A percentile compares a stretch with the other conserved stretches of the same genome.
Conservation (phyloP, 1,140 invertebrate species). For the Agrypnia vestita region DNA sequence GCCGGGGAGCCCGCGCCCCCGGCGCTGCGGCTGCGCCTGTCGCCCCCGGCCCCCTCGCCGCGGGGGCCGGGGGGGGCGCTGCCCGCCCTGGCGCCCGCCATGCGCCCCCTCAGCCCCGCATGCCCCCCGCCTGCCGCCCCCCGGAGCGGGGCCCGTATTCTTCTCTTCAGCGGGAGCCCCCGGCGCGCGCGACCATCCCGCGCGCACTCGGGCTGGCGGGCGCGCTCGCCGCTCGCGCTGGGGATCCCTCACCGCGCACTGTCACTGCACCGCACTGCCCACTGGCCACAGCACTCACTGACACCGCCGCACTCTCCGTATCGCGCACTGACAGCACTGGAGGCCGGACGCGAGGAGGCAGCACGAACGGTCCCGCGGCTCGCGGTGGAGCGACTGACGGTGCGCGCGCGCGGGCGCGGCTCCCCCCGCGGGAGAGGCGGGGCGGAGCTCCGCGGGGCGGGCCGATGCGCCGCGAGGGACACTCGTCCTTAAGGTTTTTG, state of each 20-base stretch:
- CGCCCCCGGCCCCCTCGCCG: constrained; percentile 59
- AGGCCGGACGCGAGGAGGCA: constrained; percentile 10
- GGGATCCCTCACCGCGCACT: neutral
- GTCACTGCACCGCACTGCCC: constrained; percentile 15
- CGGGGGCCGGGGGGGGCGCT: constrained; percentile 58
- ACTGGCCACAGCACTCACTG: constrained; percentile 1
- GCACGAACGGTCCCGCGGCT: constrained; percentile 18
- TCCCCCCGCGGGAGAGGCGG: neutral
- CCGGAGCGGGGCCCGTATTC: constrained; percentile 50
- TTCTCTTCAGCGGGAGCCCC: constrained; percentile 62
- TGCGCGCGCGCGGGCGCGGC: constrained; percentile 29
- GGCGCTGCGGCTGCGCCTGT: constrained; percentile 46
- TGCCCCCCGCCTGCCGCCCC: constrained; percentile 61
- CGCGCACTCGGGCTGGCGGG: constrained; percentile 60
- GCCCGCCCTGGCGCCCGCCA: constrained; percentile 60
- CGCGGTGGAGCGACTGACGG: constrained; percentile 37
- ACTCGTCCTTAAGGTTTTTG: neutral
- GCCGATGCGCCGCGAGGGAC: neutral
- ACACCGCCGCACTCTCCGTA: neutral
- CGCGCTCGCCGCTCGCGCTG: neutral
- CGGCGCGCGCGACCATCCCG: constrained; percentile 59
- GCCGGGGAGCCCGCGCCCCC: constrained; percentile 61
- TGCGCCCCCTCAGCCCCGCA: constrained; percentile 57
- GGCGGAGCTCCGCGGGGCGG: constrained; percentile 11
- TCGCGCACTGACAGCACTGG: neutral